phyloP scores from a whole-genome alignment of 2,113 vertebrate genomes.

The Notechis scutatus region DNA sequence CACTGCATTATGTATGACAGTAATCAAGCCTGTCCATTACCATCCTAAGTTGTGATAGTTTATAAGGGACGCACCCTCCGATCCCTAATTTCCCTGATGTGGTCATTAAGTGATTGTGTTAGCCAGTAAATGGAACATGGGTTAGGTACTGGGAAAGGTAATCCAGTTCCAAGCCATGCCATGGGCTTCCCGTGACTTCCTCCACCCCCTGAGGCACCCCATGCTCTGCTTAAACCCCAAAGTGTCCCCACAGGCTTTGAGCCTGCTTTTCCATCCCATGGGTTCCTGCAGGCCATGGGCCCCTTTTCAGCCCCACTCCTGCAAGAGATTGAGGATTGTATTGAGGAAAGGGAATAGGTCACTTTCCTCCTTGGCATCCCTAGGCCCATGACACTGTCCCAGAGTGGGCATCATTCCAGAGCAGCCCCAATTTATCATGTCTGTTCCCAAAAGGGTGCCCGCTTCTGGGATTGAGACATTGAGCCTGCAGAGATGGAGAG shows the following conservation, averaged over 20 bases:
- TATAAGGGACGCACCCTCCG: neutral
- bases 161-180: neutral
- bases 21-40: neutral
- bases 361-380: neutral
- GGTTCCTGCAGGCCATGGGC: neutral
- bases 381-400: neutral
- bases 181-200: neutral
- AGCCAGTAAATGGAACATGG: neutral
- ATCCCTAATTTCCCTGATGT: neutral
- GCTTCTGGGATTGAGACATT: neutral
- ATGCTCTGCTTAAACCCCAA: neutral
- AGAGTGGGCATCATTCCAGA: neutral
- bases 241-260: neutral
- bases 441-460: rapidly evolving
- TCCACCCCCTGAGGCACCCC: neutral
- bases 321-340: neutral
- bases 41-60: neutral
- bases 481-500: neutral
- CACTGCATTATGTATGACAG: neutral
- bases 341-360: neutral
- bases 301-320: neutral
- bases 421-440: neutral
- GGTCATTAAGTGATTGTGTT: neutral
- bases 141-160: neutral
- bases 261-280: neutral